These are phyloP conservation scores for Cheumatopsyche charites DNA, from an alignment of 1,140 invertebrate species.

Conservation along the genomic window DNA sequence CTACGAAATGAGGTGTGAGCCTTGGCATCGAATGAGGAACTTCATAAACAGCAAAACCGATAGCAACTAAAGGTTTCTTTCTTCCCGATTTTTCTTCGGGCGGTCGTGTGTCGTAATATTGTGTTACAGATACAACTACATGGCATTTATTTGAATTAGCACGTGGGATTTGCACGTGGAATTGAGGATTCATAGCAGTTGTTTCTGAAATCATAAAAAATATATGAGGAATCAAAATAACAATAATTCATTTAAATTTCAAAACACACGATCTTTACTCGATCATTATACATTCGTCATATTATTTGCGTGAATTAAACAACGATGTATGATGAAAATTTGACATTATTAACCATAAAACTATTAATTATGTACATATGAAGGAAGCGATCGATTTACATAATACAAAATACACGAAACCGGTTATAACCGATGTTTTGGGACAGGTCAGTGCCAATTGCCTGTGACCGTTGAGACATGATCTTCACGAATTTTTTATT, in stretches of 20 bases:
- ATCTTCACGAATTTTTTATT: background rate
- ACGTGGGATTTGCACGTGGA: conserved; percentile 72
- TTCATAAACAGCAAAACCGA: conserved; percentile 76
- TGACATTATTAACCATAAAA: too few species aligned
- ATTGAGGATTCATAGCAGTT: conserved; percentile 74
- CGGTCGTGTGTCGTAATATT: conserved; percentile 66
- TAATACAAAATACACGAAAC: too few species aligned
- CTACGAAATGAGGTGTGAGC: conserved; percentile 66
- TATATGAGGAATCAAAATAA: too few species aligned
- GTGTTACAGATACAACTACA: conserved; percentile 76
- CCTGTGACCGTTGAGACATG: too few species aligned
- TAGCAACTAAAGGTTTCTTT: conserved; percentile 62
- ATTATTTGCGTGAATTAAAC: background rate
- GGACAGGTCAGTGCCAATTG: background rate
- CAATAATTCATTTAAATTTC: too few species aligned
- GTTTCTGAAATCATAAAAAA: conserved; percentile 61
- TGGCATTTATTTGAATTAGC: conserved; percentile 69
- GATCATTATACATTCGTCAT: background rate
- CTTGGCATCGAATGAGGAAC: conserved; percentile 67
- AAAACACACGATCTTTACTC: too few species aligned
- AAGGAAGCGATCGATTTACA: background rate
- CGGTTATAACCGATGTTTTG: background rate
- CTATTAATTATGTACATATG: too few species aligned
- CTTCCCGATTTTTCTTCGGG: conserved; percentile 53
- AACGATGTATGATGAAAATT: background rate